These are phyloP conservation scores for Sycophila texana DNA, from an alignment of 2,888 invertebrate species.

Conservation along the genomic window DNA sequence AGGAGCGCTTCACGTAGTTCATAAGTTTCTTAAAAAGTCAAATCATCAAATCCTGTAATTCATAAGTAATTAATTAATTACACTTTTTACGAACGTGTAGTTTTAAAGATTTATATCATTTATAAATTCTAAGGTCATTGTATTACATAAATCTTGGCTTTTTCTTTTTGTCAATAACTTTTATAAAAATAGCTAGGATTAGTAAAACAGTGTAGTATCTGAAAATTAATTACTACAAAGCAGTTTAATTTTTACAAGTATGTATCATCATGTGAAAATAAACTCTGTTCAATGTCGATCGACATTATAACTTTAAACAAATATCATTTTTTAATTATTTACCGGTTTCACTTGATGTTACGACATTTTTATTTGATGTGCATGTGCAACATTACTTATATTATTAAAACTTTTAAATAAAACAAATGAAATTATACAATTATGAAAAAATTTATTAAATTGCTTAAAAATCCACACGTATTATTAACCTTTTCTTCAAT, in stretches of 20 bases:
- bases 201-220: neutral
- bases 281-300: slow-evolving; percentile 53
- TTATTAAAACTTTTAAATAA: too few species aligned
- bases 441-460: too few species aligned
- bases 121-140: slow-evolving; percentile 4
- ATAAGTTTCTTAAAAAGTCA: slow-evolving; percentile 4
- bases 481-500: too few species aligned
- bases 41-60: neutral
- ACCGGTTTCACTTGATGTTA: too few species aligned
- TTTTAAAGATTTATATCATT: slow-evolving; percentile 5
- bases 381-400: too few species aligned
- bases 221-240: slow-evolving; percentile 19
- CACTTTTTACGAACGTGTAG: neutral
- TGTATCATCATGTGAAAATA: slow-evolving; percentile 31
- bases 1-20: slow-evolving; percentile 1
- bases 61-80: neutral
- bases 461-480: too few species aligned
- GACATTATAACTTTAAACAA: slow-evolving; percentile 4
- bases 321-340: neutral
- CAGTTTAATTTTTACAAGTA: slow-evolving; percentile 32
- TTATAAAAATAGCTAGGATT: slow-evolving; percentile 31
- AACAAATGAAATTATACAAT: too few species aligned
- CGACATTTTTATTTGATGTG: too few species aligned
- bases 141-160: neutral
- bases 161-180: slow-evolving; percentile 4